Evolutionary conservation across 2,888 invertebrate genomes (phyloP).

Genomic region (Germaria angustata): DNA sequence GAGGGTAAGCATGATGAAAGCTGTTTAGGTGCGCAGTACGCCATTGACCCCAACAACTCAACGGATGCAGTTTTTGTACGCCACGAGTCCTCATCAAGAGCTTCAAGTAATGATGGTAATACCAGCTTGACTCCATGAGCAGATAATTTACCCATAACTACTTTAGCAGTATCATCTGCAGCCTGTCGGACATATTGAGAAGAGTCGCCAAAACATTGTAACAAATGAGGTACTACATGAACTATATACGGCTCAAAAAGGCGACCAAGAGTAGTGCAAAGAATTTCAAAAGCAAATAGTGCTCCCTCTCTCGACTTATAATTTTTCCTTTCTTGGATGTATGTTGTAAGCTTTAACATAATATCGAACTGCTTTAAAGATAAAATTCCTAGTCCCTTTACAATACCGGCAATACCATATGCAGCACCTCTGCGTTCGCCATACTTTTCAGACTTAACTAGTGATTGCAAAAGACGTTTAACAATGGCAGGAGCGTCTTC

Average conservation of each 20-base stretch:
- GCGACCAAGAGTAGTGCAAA: slow-evolving; percentile 93
- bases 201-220: slow-evolving; percentile 97
- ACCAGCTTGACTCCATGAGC: slow-evolving; percentile 99
- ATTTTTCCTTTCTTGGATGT: slow-evolving; percentile 98
- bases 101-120: slow-evolving; percentile 94
- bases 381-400: slow-evolving; percentile 97
- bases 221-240: slow-evolving; percentile 95
- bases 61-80: slow-evolving; percentile 98
- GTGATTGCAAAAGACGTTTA: slow-evolving; percentile 90
- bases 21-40: slow-evolving; percentile 99
- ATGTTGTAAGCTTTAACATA: slow-evolving; percentile 94
- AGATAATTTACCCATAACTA: slow-evolving; percentile 96
- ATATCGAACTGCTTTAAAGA: slow-evolving; percentile 97
- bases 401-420: slow-evolving; percentile 96
- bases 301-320: slow-evolving; percentile 97
- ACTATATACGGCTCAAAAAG: slow-evolving; percentile 99
- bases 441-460: slow-evolving; percentile 95
- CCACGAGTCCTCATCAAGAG: slow-evolving; percentile 99
- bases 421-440: slow-evolving; percentile 94
- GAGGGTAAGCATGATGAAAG: slow-evolving; percentile 97
- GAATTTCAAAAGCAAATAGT: slow-evolving; percentile 97
- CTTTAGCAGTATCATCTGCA: slow-evolving; percentile 97
- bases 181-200: slow-evolving; percentile 97
- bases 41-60: slow-evolving; percentile 98
- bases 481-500: slow-evolving; percentile 94